These are phyloP conservation scores for Pseudopodoces humilis DNA, from an alignment of 2,113 vertebrate genomes.

Conservation along the genomic window DNA sequence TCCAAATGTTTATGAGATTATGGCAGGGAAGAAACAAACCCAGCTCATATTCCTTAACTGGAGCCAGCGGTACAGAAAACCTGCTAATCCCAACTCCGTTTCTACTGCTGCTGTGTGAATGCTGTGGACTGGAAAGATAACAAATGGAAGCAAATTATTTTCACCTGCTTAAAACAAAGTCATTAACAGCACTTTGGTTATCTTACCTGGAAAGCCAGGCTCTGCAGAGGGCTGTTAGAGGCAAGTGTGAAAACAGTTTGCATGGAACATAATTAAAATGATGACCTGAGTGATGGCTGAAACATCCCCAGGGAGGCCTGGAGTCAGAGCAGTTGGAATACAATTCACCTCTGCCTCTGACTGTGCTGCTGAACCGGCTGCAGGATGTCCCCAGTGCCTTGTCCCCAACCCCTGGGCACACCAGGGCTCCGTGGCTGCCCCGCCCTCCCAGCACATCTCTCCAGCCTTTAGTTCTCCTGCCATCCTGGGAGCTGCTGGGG, in stretches of 20 bases:
- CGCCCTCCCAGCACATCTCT: neutral
- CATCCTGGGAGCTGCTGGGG: rapidly evolving
- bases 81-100: neutral
- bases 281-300: neutral
- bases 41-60: neutral
- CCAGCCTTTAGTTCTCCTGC: neutral
- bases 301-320: neutral
- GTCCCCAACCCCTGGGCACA: neutral
- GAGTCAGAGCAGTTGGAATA: neutral
- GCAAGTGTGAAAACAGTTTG: conserved; percentile 36
- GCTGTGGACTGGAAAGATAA: conserved; percentile 42
- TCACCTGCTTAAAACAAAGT: conserved; percentile 43
- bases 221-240: conserved; percentile 41
- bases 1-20: neutral
- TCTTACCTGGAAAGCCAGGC: conserved; percentile 38
- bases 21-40: neutral
- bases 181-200: conserved; percentile 45
- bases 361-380: neutral
- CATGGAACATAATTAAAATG: conserved; percentile 32
- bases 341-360: neutral
- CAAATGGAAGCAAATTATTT: conserved; percentile 51
- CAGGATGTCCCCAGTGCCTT: neutral
- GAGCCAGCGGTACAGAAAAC: neutral
- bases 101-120: neutral
- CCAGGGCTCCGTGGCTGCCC: neutral